A percentile compares a stretch with the other conserved stretches of the same genome.
Conservation (phyloP, 2,113 vertebrate genomes). For the Urocynchramus pylzowi region DNA sequence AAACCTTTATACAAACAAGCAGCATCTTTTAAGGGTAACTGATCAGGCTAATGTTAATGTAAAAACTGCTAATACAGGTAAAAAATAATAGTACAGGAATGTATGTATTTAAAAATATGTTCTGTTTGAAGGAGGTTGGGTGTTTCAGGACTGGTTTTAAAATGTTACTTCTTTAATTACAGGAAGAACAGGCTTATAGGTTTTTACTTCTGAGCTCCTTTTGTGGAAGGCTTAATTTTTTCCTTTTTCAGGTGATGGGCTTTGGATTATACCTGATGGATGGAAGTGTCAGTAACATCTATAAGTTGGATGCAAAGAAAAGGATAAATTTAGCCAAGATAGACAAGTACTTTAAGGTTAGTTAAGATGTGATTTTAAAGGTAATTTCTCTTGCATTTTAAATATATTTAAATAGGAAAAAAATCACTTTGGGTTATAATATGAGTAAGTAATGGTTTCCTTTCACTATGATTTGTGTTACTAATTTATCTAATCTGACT, state of each 20-base stretch:
- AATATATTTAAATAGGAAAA: background rate
- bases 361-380: constrained; percentile 3
- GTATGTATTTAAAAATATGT: background rate
- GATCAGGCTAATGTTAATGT: background rate
- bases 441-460: background rate
- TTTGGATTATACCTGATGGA: constrained; percentile 98
- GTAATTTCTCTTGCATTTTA: background rate
- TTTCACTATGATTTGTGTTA: background rate
- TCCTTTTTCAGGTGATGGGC: constrained; percentile 89
- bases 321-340: constrained; percentile 95
- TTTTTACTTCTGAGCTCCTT: background rate
- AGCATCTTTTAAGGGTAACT: background rate
- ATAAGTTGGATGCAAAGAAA: constrained; percentile 97
- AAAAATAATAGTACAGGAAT: background rate
- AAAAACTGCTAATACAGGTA: background rate
- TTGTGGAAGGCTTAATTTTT: background rate
- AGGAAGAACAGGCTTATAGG: background rate
- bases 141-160: background rate
- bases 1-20: background rate
- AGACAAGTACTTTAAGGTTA: constrained; percentile 98
- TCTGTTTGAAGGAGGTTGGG: background rate
- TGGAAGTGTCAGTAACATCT: constrained; percentile 94
- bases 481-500: background rate
- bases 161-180: background rate
- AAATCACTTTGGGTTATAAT: background rate